Evolutionary conservation across 2,113 vertebrate species (phyloP).

Genomic region (Holacanthus passer): DNA sequence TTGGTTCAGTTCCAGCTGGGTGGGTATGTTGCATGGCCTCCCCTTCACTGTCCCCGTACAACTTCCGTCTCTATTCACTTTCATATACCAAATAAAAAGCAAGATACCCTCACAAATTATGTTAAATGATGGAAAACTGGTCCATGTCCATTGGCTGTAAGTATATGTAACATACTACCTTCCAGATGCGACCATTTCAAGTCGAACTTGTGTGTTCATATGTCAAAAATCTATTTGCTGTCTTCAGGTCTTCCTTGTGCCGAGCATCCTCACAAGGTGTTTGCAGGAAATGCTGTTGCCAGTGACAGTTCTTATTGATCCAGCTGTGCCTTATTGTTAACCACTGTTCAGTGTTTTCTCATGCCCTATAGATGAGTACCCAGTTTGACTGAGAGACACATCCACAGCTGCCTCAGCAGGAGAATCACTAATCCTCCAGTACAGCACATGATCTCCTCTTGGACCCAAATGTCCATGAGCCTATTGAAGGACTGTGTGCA

Average conservation of each 20-base stretch:
- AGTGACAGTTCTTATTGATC: neutral
- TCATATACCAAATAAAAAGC: neutral
- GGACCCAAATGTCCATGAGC: neutral
- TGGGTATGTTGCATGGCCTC: neutral
- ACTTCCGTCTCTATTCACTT: neutral
- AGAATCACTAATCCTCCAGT: neutral
- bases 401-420: neutral
- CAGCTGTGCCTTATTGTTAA: neutral
- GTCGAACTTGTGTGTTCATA: neutral
- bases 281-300: neutral
- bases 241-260: neutral
- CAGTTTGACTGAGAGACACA: neutral
- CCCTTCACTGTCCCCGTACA: neutral
- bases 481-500: neutral
- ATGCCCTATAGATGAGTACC: neutral
- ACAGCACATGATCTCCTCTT: neutral
- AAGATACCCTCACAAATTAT: neutral
- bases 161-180: neutral
- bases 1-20: neutral
- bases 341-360: neutral
- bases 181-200: neutral
- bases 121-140: neutral
- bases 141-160: neutral
- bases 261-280: neutral
- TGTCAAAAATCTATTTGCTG: neutral